Evolutionary conservation across 2,888 invertebrate species (phyloP).

Genomic region (Drosophila fungiperda): DNA sequence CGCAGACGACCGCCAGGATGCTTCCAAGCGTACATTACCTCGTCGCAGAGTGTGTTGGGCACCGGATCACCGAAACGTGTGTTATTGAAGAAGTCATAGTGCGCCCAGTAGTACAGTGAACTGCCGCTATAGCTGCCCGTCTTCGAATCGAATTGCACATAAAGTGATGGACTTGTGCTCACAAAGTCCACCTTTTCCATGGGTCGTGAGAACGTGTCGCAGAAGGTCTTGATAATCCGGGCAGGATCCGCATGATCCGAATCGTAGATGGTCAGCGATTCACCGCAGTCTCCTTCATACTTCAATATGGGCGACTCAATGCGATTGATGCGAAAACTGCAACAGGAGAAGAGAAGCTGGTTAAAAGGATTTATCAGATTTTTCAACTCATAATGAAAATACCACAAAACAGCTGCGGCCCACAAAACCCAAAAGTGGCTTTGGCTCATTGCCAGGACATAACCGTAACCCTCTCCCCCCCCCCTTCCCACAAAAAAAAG

Average conservation of each 20-base stretch:
- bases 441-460: slow-evolving; percentile 52
- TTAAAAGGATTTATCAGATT: background rate
- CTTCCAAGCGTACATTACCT: slow-evolving; percentile 94
- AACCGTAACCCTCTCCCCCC: background rate
- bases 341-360: slow-evolving; percentile 13
- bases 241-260: slow-evolving; percentile 95
- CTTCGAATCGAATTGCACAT: slow-evolving; percentile 95
- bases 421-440: slow-evolving; percentile 2
- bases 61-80: slow-evolving; percentile 94
- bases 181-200: slow-evolving; percentile 97
- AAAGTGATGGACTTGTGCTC: slow-evolving; percentile 93
- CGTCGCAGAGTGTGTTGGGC: slow-evolving; percentile 93
- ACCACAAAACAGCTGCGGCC: slow-evolving; percentile 7
- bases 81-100: slow-evolving; percentile 97
- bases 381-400: slow-evolving; percentile 16
- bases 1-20: slow-evolving; percentile 90
- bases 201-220: slow-evolving; percentile 96
- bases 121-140: slow-evolving; percentile 97
- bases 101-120: slow-evolving; percentile 97
- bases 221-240: slow-evolving; percentile 96
- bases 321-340: slow-evolving; percentile 93
- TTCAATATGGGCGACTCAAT: slow-evolving; percentile 95
- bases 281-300: slow-evolving; percentile 95
- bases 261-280: slow-evolving; percentile 95
- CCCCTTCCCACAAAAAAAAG: background rate